phyloP scores from a whole-genome alignment of 2,113 vertebrate species.

The Amazona guildingii region DNA sequence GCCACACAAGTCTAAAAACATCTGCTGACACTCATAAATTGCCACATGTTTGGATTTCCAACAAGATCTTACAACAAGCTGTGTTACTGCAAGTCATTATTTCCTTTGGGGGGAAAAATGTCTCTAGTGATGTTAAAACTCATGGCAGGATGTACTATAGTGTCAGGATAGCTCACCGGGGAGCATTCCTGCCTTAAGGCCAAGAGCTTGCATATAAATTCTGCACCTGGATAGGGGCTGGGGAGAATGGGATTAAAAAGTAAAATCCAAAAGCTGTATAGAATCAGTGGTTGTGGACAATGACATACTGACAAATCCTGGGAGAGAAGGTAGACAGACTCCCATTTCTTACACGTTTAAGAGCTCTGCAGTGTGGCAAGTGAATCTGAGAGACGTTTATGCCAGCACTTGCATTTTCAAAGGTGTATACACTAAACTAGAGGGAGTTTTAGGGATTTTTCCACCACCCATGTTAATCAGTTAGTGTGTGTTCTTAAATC shows the following conservation, averaged over 20 bases:
- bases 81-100: conserved; percentile 66
- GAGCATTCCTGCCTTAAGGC: conserved; percentile 54
- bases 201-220: conserved; percentile 18
- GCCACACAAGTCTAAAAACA: conserved; percentile 49
- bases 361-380: neutral
- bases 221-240: conserved; percentile 8
- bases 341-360: neutral
- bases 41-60: conserved; percentile 74
- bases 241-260: neutral
- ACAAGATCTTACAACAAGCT: conserved; percentile 65
- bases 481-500: neutral
- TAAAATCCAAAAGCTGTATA: neutral
- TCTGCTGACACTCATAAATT: conserved; percentile 66
- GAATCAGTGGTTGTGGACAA: neutral
- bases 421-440: neutral
- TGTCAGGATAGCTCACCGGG: conserved; percentile 26
- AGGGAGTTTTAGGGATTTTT: neutral
- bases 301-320: neutral
- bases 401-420: neutral
- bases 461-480: neutral
- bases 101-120: conserved; percentile 41
- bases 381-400: neutral
- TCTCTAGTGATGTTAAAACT: conserved; percentile 49
- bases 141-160: conserved; percentile 32
- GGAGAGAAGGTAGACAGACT: neutral